Conservation (phyloP, 2,113 vertebrate genomes). For the Nipponia nippon region DNA sequence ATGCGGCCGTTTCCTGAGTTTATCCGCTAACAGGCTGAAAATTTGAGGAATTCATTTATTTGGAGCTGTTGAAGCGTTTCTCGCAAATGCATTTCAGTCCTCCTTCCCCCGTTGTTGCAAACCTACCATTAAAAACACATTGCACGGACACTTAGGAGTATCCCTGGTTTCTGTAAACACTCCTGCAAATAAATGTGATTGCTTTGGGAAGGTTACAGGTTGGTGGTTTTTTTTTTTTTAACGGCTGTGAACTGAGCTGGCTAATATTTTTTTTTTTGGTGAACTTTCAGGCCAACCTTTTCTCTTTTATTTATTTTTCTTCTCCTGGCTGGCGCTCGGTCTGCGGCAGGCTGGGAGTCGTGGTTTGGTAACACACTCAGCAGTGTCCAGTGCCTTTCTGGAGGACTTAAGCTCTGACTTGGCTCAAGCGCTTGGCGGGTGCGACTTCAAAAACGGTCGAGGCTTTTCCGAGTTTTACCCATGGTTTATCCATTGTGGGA, state of each 20-base stretch:
- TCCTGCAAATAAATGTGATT: not conserved
- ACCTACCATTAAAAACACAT: not conserved
- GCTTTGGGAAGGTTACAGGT: not conserved
- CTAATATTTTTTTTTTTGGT: not conserved
- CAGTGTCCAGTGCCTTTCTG: not conserved
- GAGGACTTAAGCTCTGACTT: not conserved
- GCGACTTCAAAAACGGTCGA: accelerated
- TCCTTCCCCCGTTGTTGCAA: not conserved
- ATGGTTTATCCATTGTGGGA: not conserved
- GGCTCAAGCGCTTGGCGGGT: not conserved
- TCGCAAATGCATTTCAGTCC: not conserved
- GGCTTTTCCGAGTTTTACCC: not conserved
- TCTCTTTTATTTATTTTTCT: not conserved
- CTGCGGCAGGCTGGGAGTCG: accelerated
- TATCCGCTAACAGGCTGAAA: not conserved
- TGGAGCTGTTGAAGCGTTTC: not conserved
- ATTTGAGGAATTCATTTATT: not conserved
- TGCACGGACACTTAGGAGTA: not conserved
- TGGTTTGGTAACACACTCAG: not conserved
- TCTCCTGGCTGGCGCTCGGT: not conserved
- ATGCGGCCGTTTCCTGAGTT: accelerated
- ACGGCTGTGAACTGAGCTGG: not conserved
- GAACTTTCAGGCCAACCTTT: not conserved
- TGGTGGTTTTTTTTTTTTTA: not conserved
- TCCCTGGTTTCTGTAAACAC: not conserved